Conservation (phyloP, 2,113 vertebrate species). For the Micromys minutus region DNA sequence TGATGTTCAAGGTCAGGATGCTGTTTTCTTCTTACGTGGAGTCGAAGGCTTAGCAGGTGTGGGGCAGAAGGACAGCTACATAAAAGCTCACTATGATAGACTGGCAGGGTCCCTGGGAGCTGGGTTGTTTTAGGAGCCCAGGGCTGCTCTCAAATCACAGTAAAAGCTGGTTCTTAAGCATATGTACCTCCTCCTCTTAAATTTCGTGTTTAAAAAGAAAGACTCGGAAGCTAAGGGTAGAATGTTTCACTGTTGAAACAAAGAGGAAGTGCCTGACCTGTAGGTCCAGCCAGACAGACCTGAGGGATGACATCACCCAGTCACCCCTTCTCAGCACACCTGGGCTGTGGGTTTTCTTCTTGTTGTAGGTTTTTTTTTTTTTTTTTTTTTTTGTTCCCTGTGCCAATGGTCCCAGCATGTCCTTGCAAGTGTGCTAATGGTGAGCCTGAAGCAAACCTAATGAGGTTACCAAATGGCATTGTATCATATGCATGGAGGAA, state of each 20-base stretch:
- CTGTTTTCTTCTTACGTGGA: too few relatives aligned
- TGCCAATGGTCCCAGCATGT: constrained; percentile 25
- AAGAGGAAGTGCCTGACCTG: neutral
- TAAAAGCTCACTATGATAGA: too few relatives aligned
- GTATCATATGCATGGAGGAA: constrained; percentile 53
- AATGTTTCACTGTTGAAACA: neutral
- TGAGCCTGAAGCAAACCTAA: constrained; percentile 70
- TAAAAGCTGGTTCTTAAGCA: neutral
- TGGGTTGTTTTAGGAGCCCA: neutral
- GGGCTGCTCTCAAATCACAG: rapidly evolving
- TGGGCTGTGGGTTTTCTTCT: constrained; percentile 53
- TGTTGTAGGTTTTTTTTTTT: constrained; percentile 62
- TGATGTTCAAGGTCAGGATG: neutral
- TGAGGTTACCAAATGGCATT: constrained; percentile 70
- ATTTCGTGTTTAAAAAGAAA: neutral
- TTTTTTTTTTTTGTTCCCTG: constrained; percentile 60
- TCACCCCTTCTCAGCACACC: constrained; percentile 14
- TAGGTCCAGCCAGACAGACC: neutral
- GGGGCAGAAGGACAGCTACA: rapidly evolving
- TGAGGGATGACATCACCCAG: neutral
- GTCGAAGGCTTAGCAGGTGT: neutral
- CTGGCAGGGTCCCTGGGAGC: too few relatives aligned
- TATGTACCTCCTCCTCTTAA: neutral
- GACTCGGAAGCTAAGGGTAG: neutral
- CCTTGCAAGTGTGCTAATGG: constrained; percentile 49